Percentiles rank a stretch among this genome's conserved stretches.
phyloP scores from a whole-genome alignment of 1,140 invertebrate species.

The Babylonia areolata region DNA sequence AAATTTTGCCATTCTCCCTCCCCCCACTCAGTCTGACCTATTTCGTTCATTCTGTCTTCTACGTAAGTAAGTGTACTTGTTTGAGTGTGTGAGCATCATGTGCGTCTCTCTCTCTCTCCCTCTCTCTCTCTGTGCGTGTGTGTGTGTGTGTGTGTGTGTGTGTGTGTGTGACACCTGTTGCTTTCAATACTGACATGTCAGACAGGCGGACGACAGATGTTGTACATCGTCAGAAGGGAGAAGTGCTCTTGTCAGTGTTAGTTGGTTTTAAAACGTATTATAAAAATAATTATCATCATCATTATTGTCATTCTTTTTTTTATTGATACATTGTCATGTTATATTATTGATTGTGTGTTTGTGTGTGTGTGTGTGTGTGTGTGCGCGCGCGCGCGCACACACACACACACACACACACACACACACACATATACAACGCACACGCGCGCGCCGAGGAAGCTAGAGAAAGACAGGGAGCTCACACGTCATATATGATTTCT shows the following conservation, averaged over 20 bases:
- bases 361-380: background rate
- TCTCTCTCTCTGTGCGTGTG: background rate
- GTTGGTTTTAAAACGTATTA: background rate
- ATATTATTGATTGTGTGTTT: background rate
- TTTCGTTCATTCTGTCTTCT: background rate
- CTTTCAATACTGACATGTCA: too few species aligned
- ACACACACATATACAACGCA: too few species aligned
- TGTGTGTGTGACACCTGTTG: background rate
- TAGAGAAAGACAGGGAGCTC: too few species aligned
- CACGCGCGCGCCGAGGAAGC: too few species aligned
- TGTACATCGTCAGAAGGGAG: background rate
- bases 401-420: too few species aligned
- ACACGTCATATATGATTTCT: too few species aligned
- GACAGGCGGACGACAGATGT: background rate
- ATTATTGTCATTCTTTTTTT: too few species aligned
- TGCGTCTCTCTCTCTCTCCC: background rate
- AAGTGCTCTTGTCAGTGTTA: background rate
- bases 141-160: constrained; percentile 10
- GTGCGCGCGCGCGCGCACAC: background rate
- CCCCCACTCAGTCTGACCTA: background rate
- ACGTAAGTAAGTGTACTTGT: background rate
- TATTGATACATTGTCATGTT: too few species aligned
- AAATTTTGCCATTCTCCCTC: too few species aligned
- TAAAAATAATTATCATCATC: too few species aligned
- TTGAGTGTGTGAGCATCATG: constrained; percentile 4